Conservation (phyloP, 92 coral and sea anemone genomes). For the Phenganax marumi region DNA sequence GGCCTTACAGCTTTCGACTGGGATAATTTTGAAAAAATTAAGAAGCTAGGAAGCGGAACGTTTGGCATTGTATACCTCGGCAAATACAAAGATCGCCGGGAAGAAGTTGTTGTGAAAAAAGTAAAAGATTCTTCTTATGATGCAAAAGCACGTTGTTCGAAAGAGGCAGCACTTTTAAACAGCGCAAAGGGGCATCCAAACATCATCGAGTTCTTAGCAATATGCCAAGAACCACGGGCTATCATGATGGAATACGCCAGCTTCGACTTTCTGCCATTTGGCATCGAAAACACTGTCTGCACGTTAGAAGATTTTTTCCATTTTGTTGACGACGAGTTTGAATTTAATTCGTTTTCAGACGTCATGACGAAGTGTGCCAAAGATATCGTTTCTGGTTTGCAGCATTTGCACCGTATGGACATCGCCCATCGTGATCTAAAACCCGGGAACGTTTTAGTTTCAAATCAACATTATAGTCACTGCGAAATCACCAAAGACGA, state of each 20-base stretch:
- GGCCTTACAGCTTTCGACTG: slow-evolving; percentile 19
- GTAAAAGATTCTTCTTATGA: slow-evolving; percentile 36
- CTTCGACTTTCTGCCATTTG: slow-evolving; percentile 45
- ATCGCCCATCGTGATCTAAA: slow-evolving; percentile 22
- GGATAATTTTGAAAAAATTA: not conserved
- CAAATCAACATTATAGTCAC: slow-evolving; percentile 7
- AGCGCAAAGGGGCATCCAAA: slow-evolving; percentile 42
- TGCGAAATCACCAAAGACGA: not conserved
- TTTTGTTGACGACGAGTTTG: slow-evolving; percentile 49
- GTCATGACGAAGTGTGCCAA: slow-evolving; percentile 48
- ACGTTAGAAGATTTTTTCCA: slow-evolving; percentile 49
- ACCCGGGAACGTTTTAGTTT: slow-evolving; percentile 16
- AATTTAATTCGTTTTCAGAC: slow-evolving; percentile 48
- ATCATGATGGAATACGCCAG: slow-evolving; percentile 53
- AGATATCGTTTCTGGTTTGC: slow-evolving; percentile 28
- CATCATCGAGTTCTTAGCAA: slow-evolving; percentile 29
- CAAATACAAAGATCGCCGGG: not conserved
- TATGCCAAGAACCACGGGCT: slow-evolving; percentile 47
- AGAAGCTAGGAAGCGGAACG: slow-evolving; percentile 26
- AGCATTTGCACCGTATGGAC: slow-evolving; percentile 30
- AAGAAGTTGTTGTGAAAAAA: slow-evolving; percentile 40
- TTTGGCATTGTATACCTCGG: slow-evolving; percentile 17
- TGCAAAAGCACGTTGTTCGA: slow-evolving; percentile 26
- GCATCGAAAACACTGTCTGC: slow-evolving; percentile 45
- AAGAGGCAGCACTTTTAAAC: slow-evolving; percentile 44